Evolutionary conservation across 2,113 vertebrate species (phyloP).

Genomic region (Phaetusa simplex): DNA sequence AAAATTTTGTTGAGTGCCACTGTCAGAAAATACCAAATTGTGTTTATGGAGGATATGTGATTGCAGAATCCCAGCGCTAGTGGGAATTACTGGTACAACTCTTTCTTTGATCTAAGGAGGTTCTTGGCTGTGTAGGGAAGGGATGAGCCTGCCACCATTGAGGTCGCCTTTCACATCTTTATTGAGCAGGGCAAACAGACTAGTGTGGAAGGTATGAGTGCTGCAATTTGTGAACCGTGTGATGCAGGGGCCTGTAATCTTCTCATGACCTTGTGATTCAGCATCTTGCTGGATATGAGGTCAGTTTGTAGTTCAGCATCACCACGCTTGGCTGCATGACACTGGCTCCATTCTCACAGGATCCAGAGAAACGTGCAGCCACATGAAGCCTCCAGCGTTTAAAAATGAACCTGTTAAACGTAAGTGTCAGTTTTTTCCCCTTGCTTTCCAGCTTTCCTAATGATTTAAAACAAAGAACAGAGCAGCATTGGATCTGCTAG

Average conservation of each 20-base stretch:
- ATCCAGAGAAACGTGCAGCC: background rate
- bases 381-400: background rate
- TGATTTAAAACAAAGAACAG: background rate
- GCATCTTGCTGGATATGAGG: background rate
- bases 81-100: background rate
- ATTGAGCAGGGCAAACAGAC: background rate
- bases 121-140: background rate
- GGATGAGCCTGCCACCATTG: background rate
- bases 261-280: slow-evolving; percentile 11
- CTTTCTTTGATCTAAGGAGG: background rate
- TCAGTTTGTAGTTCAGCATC: background rate
- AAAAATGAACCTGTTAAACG: background rate
- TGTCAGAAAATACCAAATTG: background rate
- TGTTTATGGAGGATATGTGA: background rate
- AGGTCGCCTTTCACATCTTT: background rate
- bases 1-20: background rate
- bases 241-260: background rate
- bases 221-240: background rate
- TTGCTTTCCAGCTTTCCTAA: background rate
- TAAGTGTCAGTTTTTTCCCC: background rate
- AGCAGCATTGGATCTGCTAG: background rate
- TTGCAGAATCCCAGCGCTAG: background rate
- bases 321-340: background rate
- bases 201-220: background rate
- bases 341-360: background rate